phyloP scores from a whole-genome alignment of 2,888 invertebrate genomes.

The Polydrusus tereticollis region DNA sequence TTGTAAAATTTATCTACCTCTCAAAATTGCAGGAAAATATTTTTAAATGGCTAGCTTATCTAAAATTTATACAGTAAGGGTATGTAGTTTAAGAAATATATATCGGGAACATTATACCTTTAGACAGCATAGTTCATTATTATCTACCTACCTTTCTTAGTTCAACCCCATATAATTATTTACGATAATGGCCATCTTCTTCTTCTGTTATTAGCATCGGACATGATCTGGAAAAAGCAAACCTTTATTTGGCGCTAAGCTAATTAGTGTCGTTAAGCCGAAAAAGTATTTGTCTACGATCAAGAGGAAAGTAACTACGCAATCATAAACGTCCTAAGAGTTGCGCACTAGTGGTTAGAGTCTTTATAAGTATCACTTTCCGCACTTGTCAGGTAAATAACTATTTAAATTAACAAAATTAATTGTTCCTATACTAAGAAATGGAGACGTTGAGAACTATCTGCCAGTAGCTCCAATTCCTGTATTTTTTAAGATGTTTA shows the following conservation, averaged over 20 bases:
- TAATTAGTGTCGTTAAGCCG: not conserved
- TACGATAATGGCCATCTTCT: not conserved
- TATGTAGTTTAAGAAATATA: not conserved
- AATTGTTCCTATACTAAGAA: too few relatives aligned
- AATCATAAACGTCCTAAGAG: too few relatives aligned
- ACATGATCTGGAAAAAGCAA: not conserved
- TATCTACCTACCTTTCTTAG: not conserved
- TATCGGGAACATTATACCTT: not conserved
- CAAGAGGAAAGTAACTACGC: not conserved
- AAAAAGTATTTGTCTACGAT: not conserved
- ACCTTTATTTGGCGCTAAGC: not conserved
- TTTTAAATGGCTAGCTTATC: too few relatives aligned
- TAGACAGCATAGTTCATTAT: not conserved
- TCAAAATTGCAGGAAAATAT: not conserved
- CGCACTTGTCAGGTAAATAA: too few relatives aligned
- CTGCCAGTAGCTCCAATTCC: too few relatives aligned
- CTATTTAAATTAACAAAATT: too few relatives aligned
- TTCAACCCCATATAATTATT: not conserved
- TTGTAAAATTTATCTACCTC: not conserved
- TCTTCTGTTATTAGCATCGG: not conserved
- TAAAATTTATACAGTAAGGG: not conserved
- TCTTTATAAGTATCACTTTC: too few relatives aligned
- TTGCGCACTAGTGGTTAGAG: too few relatives aligned
- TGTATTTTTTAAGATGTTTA: too few relatives aligned
- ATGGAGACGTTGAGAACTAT: too few relatives aligned